Conservation (phyloP, 2,797 vertebrate genomes). For the Cyprinodon diabolis region DNA sequence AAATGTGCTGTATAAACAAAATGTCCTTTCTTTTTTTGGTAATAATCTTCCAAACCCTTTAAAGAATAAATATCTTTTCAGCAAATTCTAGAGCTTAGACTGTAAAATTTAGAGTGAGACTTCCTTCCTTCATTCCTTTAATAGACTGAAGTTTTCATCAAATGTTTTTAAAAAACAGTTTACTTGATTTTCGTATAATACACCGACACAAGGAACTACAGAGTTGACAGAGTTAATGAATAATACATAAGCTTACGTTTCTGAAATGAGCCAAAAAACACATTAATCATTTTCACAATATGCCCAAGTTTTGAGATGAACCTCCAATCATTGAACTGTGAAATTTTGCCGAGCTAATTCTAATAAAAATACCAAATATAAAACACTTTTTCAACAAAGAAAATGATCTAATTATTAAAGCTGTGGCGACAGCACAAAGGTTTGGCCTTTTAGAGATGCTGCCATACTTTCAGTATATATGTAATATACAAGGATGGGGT, state of each 20-base stretch:
- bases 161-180: no score
- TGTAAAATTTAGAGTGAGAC: no score
- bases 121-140: no score
- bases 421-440: not conserved
- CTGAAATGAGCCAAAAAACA: not conserved
- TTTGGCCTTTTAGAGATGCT: not conserved
- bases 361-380: not conserved
- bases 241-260: not conserved
- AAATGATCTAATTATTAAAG: not conserved
- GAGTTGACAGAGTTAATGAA: no score
- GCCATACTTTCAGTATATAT: not conserved
- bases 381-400: not conserved
- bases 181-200: no score
- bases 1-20: no score
- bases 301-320: not conserved
- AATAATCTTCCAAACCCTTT: no score
- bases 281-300: not conserved
- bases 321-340: not conserved
- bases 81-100: no score
- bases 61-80: no score
- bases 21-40: no score
- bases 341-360: not conserved
- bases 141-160: no score
- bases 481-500: not conserved
- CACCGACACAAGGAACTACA: no score